Evolutionary conservation across 2,113 vertebrate species (phyloP).

Genomic region (Apistogramma diplotaenia): DNA sequence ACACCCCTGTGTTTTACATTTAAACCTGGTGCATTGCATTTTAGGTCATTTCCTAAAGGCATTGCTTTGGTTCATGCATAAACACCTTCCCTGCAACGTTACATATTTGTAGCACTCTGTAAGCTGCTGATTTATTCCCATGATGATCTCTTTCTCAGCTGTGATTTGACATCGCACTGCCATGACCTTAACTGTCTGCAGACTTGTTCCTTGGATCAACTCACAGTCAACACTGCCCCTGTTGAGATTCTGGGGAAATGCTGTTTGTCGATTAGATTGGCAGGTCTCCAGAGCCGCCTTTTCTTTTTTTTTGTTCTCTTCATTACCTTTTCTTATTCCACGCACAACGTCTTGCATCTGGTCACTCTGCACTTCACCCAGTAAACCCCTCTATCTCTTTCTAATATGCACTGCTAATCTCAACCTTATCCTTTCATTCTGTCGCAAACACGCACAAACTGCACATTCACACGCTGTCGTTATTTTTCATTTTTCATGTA

Average conservation of each 20-base stretch:
- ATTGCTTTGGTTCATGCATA: constrained; percentile 36
- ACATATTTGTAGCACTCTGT: constrained; percentile 53
- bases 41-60: constrained; percentile 30
- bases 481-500: constrained; percentile 64
- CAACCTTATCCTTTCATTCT: constrained; percentile 54
- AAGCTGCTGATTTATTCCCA: constrained; percentile 56
- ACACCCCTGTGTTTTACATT: constrained; percentile 48
- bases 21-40: constrained; percentile 15
- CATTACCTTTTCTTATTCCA: constrained; percentile 65
- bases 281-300: constrained; percentile 43
- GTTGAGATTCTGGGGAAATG: constrained; percentile 69
- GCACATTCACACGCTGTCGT: constrained; percentile 16
- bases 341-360: constrained; percentile 57
- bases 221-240: constrained; percentile 72
- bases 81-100: constrained; percentile 38
- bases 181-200: constrained; percentile 52
- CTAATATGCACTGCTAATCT: constrained; percentile 64
- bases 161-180: constrained; percentile 47
- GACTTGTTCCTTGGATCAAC: constrained; percentile 31
- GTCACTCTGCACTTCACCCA: constrained; percentile 48
- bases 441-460: constrained; percentile 13
- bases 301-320: constrained; percentile 49
- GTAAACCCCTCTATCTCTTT: constrained; percentile 51
- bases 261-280: constrained; percentile 52
- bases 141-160: constrained; percentile 43